Evolutionary conservation across 2,888 invertebrate species (phyloP).

Genomic region (Emesis furor): DNA sequence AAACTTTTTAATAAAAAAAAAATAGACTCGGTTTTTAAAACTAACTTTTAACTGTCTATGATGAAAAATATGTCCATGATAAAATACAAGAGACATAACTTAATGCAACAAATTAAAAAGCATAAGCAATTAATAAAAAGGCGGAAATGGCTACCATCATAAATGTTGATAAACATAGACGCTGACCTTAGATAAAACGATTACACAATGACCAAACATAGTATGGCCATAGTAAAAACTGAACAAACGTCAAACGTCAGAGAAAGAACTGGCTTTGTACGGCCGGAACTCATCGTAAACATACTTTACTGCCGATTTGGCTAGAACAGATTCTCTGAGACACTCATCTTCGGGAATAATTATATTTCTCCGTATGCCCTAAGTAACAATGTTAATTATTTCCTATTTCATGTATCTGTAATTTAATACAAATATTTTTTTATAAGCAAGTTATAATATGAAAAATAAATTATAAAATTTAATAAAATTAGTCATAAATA

Average conservation of each 20-base stretch:
- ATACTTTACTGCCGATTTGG: conserved; percentile 9
- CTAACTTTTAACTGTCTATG: too few relatives aligned
- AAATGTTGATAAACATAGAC: conserved; percentile 2
- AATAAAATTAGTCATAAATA: too few relatives aligned
- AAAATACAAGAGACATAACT: neutral
- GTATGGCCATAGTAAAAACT: too few relatives aligned
- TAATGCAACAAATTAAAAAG: neutral
- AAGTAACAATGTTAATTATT: neutral
- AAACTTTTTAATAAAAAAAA: too few relatives aligned
- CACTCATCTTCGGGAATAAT: conserved; percentile 5
- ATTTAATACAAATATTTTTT: too few relatives aligned
- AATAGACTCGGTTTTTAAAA: too few relatives aligned
- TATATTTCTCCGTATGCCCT: neutral
- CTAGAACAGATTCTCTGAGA: neutral
- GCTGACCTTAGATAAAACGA: conserved; percentile 6
- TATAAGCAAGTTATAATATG: too few relatives aligned
- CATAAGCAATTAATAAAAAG: neutral
- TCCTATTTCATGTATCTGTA: neutral
- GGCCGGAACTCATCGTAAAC: conserved; percentile 16
- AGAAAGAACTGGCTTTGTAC: conserved; percentile 1
- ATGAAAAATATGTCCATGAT: too few relatives aligned
- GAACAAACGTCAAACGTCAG: too few relatives aligned
- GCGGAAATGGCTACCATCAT: conserved; percentile 2
- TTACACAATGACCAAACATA: conserved; percentile 7
- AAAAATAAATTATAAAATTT: too few relatives aligned